These are phyloP conservation scores for Lasiurus cinereus DNA, from an alignment of 2,113 vertebrate species.

Conservation along the genomic window DNA sequence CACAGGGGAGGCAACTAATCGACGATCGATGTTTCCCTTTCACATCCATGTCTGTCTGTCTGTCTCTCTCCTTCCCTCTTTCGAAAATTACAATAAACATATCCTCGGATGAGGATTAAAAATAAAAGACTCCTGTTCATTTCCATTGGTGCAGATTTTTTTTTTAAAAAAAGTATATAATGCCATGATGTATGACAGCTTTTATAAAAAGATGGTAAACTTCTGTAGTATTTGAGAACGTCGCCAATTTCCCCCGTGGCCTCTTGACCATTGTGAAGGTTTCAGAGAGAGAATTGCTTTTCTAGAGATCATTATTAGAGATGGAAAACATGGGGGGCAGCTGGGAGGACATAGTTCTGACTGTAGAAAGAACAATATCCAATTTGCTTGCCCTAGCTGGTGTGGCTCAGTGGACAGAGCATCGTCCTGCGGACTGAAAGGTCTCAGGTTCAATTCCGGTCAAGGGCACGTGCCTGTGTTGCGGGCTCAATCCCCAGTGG, in stretches of 20 bases:
- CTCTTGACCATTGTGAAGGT: not conserved
- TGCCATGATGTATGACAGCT: not conserved
- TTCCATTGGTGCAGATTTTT: not conserved
- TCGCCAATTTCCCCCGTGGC: not conserved
- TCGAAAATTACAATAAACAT: too few species aligned
- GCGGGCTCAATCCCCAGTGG: too few species aligned
- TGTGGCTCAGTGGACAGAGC: too few species aligned
- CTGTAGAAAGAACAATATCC: not conserved
- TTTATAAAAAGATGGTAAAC: not conserved
- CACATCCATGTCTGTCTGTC: too few species aligned
- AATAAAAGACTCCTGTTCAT: not conserved
- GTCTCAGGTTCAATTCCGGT: too few species aligned
- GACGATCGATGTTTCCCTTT: not conserved
- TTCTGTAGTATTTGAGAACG: not conserved
- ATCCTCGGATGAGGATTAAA: too few species aligned
- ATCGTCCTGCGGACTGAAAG: too few species aligned
- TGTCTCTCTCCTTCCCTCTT: not conserved
- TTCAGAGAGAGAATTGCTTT: not conserved
- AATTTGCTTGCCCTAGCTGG: not conserved
- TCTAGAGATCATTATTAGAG: not conserved
- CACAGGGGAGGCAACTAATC: not conserved
- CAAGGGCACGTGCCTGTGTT: too few species aligned
- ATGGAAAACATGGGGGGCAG: not conserved
- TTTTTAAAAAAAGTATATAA: not conserved
- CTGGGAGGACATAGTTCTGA: not conserved